Evolutionary conservation across 2,888 invertebrate genomes (phyloP).

Genomic region (Bellardia bayeri): DNA sequence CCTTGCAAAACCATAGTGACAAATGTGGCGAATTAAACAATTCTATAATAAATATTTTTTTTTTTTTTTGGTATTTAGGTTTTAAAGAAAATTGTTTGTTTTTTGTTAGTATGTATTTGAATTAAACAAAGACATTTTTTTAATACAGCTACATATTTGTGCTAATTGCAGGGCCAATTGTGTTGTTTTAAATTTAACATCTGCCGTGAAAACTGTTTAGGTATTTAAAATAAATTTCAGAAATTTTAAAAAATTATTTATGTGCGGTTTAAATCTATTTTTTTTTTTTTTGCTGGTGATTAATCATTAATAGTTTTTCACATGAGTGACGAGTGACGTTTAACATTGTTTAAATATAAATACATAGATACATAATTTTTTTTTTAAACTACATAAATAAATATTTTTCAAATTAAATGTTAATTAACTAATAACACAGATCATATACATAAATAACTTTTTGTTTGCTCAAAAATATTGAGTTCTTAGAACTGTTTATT

Average conservation of each 20-base stretch:
- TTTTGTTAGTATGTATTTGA: not conserved
- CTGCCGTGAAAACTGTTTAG: conserved; percentile 13
- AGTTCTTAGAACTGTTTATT: no score
- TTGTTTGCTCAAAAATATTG: no score
- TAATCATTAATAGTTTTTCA: not conserved
- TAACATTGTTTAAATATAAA: no score
- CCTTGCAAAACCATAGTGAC: conserved; percentile 22
- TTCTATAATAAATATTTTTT: conserved; percentile 31
- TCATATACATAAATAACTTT: no score
- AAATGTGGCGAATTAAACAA: conserved; percentile 40
- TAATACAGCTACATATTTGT: no score
- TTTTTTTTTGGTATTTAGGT: conserved; percentile 35
- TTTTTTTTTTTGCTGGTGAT: not conserved
- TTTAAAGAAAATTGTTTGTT: conserved; percentile 1
- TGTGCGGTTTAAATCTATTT: not conserved
- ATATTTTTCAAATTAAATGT: no score
- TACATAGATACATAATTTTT: no score
- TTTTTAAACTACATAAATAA: no score
- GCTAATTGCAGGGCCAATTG: not conserved
- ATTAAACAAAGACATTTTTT: conserved; percentile 14
- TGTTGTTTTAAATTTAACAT: conserved; percentile 30
- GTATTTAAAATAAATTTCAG: not conserved
- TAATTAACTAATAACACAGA: no score
- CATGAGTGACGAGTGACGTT: not conserved
- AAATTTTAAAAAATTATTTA: not conserved